Conservation (phyloP, 1,140 invertebrate species). For the Scaptomyza pallida region DNA sequence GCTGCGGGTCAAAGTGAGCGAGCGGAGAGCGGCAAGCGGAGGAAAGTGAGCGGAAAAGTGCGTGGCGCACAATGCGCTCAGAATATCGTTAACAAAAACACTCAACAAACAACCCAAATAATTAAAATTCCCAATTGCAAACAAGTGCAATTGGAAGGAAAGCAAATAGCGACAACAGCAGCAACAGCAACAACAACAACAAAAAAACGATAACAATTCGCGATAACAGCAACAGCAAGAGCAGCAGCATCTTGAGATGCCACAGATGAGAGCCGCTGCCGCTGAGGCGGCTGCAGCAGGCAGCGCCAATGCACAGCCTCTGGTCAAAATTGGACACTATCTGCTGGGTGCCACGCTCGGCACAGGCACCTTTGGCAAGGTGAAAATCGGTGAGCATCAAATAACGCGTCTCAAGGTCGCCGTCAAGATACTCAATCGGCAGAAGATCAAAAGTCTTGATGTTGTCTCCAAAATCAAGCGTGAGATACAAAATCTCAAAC, state of each 20-base stretch:
- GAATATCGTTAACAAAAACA: neutral
- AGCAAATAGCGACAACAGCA: neutral
- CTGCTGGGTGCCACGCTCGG: constrained; percentile 95
- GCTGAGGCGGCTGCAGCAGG: constrained; percentile 67
- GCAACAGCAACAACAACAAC: constrained; percentile 6
- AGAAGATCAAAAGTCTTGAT: constrained; percentile 99
- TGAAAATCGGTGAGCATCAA: constrained; percentile 99
- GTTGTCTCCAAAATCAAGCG: constrained; percentile 99
- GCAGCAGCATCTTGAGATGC: constrained; percentile 47
- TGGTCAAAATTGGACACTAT: constrained; percentile 97
- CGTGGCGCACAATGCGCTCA: constrained; percentile 31
- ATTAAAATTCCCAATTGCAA: neutral
- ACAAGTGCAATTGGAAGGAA: neutral
- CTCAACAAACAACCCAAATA: neutral
- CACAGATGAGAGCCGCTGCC: constrained; percentile 70
- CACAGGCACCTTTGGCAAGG: constrained; percentile 97
- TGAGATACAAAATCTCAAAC: constrained; percentile 99
- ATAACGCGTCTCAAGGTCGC: constrained; percentile 99
- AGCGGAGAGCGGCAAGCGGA: no score
- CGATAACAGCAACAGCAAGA: constrained; percentile 5
- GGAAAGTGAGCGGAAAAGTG: constrained; percentile 1
- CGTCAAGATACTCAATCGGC: constrained; percentile 98
- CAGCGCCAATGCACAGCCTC: constrained; percentile 85
- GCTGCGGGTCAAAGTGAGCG: neutral
- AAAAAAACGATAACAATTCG: constrained; percentile 1